Percentiles rank a stretch among this genome's conserved stretches.
Evolutionary conservation across 2,888 invertebrate genomes (phyloP).

Genomic region (Serripes groenlandicus): DNA sequence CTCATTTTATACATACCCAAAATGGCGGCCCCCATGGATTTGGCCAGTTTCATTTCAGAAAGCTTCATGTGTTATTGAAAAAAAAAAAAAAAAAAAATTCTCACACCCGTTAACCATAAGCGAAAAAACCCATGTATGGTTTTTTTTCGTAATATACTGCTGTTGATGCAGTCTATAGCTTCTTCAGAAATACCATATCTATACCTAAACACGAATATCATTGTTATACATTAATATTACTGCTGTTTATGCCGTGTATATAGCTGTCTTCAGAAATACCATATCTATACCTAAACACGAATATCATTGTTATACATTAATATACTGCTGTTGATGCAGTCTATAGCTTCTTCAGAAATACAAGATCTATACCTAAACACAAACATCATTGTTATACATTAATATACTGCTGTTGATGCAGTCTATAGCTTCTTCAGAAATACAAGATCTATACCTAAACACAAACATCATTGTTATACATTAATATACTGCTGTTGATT

Average conservation of each 20-base stretch:
- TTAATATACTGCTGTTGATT: neutral
- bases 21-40: too few species aligned
- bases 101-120: too few species aligned
- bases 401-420: neutral
- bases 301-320: conserved; percentile 87
- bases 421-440: neutral
- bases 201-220: conserved; percentile 89
- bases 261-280: conserved; percentile 93
- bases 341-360: conserved; percentile 93
- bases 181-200: conserved; percentile 95
- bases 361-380: conserved; percentile 92
- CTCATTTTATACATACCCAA: too few species aligned
- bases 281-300: conserved; percentile 93
- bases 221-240: too few species aligned
- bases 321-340: conserved; percentile 92
- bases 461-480: neutral
- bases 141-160: too few species aligned
- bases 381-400: neutral
- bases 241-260: conserved; percentile 90
- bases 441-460: neutral
- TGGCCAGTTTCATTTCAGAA: too few species aligned
- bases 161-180: conserved; percentile 90
- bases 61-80: too few species aligned
- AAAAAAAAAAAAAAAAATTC: too few species aligned
- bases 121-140: too few species aligned